A percentile compares a stretch with the other conserved stretches of the same genome.
Evolutionary conservation across 2,113 vertebrate genomes (phyloP).

Genomic region (Choloepus hoffmanni): DNA sequence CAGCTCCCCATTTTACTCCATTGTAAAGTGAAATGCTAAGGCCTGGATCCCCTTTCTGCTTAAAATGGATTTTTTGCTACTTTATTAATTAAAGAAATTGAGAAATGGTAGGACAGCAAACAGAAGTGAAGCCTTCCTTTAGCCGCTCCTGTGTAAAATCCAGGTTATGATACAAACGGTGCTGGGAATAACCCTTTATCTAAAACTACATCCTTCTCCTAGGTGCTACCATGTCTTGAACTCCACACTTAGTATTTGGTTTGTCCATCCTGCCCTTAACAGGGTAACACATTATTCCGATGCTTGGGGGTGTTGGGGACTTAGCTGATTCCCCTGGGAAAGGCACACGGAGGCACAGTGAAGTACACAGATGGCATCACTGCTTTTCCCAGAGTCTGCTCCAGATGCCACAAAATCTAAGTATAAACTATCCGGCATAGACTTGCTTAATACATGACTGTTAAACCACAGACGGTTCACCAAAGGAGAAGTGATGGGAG

Average conservation of each 20-base stretch:
- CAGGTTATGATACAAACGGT: neutral
- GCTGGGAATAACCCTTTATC: neutral
- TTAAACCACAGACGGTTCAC: neutral
- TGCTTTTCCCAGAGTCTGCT: neutral
- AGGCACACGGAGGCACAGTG: neutral
- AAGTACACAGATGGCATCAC: neutral
- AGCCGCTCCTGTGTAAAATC: neutral
- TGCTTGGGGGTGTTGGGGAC: neutral
- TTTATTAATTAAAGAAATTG: neutral
- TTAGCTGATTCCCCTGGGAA: neutral
- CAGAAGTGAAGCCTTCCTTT: neutral
- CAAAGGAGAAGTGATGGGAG: rapidly evolving
- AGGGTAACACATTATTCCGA: neutral
- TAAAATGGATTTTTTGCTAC: neutral
- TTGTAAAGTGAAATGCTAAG: neutral
- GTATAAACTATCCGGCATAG: neutral
- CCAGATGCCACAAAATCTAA: neutral
- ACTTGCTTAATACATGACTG: too few relatives aligned
- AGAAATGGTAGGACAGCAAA: neutral
- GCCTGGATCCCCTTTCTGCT: neutral
- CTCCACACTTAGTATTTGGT: neutral
- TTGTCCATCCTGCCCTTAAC: neutral
- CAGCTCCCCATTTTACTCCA: neutral
- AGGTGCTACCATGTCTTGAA: neutral
- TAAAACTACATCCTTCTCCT: neutral